A percentile compares a stretch with the other conserved stretches of the same genome.
Conservation (phyloP, 1,140 invertebrate genomes). For the Brachystomella parvula region DNA sequence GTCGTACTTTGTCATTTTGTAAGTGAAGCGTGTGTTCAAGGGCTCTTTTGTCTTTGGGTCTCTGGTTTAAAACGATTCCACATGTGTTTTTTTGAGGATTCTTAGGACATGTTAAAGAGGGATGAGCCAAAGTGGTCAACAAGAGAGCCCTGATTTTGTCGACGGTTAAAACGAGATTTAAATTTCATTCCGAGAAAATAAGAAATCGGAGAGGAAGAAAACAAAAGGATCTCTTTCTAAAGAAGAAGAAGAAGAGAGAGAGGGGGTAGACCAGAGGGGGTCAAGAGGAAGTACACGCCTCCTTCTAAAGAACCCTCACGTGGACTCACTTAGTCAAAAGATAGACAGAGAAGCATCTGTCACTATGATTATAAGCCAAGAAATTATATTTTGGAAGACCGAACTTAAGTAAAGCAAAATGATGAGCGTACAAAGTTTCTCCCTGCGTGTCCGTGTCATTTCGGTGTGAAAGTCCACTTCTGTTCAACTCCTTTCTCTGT, state of each 20-base stretch:
- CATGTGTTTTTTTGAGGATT: background rate
- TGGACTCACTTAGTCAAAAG: background rate
- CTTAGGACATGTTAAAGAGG: background rate
- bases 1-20: background rate
- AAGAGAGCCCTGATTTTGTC: background rate
- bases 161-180: background rate
- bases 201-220: background rate
- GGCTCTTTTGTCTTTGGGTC: background rate
- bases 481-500: no score
- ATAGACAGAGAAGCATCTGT: background rate
- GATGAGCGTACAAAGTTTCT: no score
- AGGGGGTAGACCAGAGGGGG: background rate
- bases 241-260: background rate
- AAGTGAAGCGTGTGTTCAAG: constrained; percentile 10
- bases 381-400: no score
- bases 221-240: constrained; percentile 12
- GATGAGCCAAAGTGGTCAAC: no score
- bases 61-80: background rate
- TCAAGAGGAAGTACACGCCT: constrained; percentile 8
- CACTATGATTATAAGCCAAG: no score
- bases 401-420: no score
- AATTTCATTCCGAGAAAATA: constrained; percentile 8
- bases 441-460: no score
- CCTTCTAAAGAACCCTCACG: background rate
- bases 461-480: no score